Conservation (phyloP, 2,113 vertebrate genomes). For the Gobio gobio region DNA sequence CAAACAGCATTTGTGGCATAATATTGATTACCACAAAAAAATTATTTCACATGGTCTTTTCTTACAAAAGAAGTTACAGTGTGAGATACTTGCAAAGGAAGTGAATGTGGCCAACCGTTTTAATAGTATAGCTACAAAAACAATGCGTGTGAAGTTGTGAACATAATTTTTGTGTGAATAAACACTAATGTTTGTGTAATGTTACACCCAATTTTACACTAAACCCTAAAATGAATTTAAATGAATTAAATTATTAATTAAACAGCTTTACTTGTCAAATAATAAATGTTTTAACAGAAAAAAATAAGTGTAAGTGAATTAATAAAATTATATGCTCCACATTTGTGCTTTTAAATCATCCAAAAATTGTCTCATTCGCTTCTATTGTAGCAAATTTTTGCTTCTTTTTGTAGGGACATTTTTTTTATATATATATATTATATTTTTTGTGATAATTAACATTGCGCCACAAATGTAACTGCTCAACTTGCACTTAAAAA, state of each 20-base stretch:
- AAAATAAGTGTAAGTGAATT: background rate
- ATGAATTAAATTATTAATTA: too few species aligned
- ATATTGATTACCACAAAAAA: background rate
- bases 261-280: too few species aligned
- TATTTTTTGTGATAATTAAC: background rate
- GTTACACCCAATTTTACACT: background rate
- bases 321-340: background rate
- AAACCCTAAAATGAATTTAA: too few species aligned
- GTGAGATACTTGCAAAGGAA: background rate
- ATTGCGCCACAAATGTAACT: background rate
- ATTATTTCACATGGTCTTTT: too few species aligned
- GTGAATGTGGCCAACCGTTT: background rate
- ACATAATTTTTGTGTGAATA: background rate
- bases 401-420: background rate
- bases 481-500: too few species aligned
- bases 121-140: background rate
- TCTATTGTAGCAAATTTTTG: background rate
- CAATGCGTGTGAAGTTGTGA: too few species aligned
- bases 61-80: background rate
- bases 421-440: too few species aligned
- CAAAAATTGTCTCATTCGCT: background rate
- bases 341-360: background rate
- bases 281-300: background rate
- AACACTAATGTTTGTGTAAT: background rate
- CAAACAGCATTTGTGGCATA: too few species aligned